A percentile compares a stretch with the other conserved stretches of the same genome.
These are phyloP conservation scores for Bombus superbus DNA, from an alignment of 1,140 invertebrate genomes.

Conservation along the genomic window DNA sequence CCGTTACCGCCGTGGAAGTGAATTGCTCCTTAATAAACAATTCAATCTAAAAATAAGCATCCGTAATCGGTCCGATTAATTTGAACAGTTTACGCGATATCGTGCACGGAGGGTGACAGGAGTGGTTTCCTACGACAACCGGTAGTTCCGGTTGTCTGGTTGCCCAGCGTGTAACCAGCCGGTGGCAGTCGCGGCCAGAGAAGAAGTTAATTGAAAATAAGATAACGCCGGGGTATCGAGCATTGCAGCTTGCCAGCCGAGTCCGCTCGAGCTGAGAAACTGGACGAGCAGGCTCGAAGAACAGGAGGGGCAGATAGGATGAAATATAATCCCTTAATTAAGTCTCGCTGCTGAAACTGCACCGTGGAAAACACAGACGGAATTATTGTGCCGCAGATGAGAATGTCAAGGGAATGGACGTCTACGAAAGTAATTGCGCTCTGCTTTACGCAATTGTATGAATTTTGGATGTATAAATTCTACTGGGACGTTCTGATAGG, in stretches of 20 bases:
- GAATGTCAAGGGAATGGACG: conserved; percentile 38
- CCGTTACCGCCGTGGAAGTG: too few species aligned
- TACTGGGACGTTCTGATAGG: not conserved
- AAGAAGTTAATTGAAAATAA: conserved; percentile 74
- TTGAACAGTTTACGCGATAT: not conserved
- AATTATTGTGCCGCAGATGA: conserved; percentile 56
- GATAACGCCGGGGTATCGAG: conserved; percentile 55
- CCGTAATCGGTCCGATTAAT: conserved; percentile 31
- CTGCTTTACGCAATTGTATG: not conserved
- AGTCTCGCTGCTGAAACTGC: conserved; percentile 49
- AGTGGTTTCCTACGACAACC: not conserved
- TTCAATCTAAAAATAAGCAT: not conserved
- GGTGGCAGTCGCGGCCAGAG: conserved; percentile 56
- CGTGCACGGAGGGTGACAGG: not conserved
- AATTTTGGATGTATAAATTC: not conserved
- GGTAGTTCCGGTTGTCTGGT: conserved; percentile 31
- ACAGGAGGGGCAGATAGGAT: conserved; percentile 2
- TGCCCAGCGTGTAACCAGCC: conserved; percentile 39
- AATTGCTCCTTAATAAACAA: not conserved
- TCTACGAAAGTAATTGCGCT: not conserved
- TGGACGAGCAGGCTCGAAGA: not conserved
- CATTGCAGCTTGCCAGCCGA: conserved; percentile 8
- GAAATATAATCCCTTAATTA: conserved; percentile 68
- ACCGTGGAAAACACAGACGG: conserved; percentile 37
- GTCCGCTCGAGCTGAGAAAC: not conserved